phyloP scores from a whole-genome alignment of 2,888 invertebrate genomes.

The Drosophila helvetica region DNA sequence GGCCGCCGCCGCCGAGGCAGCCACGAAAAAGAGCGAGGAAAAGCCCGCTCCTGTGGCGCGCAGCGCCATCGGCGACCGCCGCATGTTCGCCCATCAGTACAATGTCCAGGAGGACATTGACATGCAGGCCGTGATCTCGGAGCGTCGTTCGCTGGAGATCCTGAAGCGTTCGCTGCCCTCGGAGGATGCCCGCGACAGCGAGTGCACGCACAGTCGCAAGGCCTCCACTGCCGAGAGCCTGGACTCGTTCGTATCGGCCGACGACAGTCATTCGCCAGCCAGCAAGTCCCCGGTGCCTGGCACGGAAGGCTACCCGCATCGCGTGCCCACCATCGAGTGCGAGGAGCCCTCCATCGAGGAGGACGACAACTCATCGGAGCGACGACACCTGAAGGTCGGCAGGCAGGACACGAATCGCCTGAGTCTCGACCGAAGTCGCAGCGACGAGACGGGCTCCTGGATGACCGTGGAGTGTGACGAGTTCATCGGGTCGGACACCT shows the following conservation, averaged over 20 bases:
- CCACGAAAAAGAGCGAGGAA: conserved; percentile 83
- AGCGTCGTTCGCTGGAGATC: conserved; percentile 87
- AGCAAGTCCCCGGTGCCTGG: conserved; percentile 78
- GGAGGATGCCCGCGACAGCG: conserved; percentile 83
- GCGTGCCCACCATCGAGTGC: conserved; percentile 84
- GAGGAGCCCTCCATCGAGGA: conserved; percentile 84
- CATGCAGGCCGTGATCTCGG: conserved; percentile 87
- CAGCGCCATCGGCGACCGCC: conserved; percentile 80
- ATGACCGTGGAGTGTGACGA: conserved; percentile 89
- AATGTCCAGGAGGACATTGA: conserved; percentile 84
- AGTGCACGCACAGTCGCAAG: conserved; percentile 80
- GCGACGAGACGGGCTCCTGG: conserved; percentile 89
- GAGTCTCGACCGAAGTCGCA: conserved; percentile 85
- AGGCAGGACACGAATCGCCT: conserved; percentile 80
- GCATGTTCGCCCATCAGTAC: conserved; percentile 82
- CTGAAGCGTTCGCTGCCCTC: conserved; percentile 85
- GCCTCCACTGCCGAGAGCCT: conserved; percentile 85
- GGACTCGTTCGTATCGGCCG: conserved; percentile 84
- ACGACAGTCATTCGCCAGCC: conserved; percentile 88
- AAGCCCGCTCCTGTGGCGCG: conserved; percentile 76
- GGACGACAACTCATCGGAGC: conserved; percentile 79
- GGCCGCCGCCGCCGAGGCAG: conserved; percentile 52
- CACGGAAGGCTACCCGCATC: conserved; percentile 76
- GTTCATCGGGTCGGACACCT: conserved; percentile 87
- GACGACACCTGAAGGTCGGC: conserved; percentile 81